Evolutionary conservation across 1,140 invertebrate species (phyloP).

Genomic region (Drosophila pandora): DNA sequence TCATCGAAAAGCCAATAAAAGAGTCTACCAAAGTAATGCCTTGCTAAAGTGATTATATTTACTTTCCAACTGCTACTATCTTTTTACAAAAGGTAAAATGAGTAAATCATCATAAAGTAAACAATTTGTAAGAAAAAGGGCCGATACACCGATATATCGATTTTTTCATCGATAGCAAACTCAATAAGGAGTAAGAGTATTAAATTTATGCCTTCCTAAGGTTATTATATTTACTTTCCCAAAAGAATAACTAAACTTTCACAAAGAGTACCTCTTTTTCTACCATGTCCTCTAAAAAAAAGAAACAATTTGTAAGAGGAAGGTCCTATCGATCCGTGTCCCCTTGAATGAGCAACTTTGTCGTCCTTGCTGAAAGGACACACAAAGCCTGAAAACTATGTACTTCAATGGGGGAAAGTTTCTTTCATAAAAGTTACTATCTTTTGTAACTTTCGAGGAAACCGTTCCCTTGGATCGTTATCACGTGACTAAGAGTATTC

Average conservation of each 20-base stretch:
- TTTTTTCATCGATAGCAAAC: too few species aligned
- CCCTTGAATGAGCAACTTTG: slow-evolving; percentile 23
- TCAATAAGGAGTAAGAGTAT: too few species aligned
- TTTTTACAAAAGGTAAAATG: too few species aligned
- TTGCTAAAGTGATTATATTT: too few species aligned
- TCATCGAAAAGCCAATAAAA: too few species aligned
- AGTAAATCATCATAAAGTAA: too few species aligned
- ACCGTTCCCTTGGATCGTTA: slow-evolving; percentile 6
- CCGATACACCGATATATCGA: too few species aligned
- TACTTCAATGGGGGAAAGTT: slow-evolving; percentile 18
- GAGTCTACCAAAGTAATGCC: too few species aligned
- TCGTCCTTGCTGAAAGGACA: slow-evolving; percentile 37
- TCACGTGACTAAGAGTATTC: slow-evolving; percentile 50
- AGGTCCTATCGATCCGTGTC: slow-evolving; percentile 31
- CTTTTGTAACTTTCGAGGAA: background rate
- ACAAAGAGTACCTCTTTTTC: slow-evolving; percentile 3
- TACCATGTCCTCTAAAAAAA: background rate
- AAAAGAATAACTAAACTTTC: background rate
- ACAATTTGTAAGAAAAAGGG: too few species aligned
- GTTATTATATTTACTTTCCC: too few species aligned
- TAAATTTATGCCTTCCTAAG: too few species aligned
- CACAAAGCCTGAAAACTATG: slow-evolving; percentile 24
- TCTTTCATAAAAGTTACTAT: slow-evolving; percentile 25
- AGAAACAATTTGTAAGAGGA: slow-evolving; percentile 20
- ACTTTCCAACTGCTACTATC: too few species aligned